These are phyloP conservation scores for Phalanger gymnotis DNA, from an alignment of 2,797 vertebrate species.

Conservation along the genomic window DNA sequence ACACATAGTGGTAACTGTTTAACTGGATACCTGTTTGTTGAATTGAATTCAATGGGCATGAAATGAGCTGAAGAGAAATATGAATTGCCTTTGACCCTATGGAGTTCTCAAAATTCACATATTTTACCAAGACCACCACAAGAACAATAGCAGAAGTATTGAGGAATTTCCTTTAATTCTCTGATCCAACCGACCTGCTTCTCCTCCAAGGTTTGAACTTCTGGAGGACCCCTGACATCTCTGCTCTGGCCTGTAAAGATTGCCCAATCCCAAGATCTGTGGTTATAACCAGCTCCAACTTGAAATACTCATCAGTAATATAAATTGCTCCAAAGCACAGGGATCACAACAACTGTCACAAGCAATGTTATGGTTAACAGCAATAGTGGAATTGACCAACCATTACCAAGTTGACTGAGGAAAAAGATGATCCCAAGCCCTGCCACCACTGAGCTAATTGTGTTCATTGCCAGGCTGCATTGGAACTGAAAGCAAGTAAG, in stretches of 20 bases:
- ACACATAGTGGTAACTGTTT: background rate
- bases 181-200: background rate
- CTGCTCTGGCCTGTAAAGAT: background rate
- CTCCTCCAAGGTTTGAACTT: background rate
- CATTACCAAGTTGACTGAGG: background rate
- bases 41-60: background rate
- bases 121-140: background rate
- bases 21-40: too few species aligned
- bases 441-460: background rate
- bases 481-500: background rate
- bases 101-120: background rate
- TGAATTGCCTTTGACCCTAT: background rate
- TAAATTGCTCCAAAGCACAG: background rate
- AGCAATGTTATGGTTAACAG: background rate
- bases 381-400: background rate
- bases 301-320: too few species aligned
- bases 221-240: background rate
- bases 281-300: background rate
- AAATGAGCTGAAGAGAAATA: background rate
- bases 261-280: background rate
- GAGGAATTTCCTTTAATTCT: background rate
- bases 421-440: background rate
- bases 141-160: background rate
- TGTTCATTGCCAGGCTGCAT: background rate
- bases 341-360: background rate